phyloP scores from a whole-genome alignment of 1,140 invertebrate genomes.

The Liolophura sinensis region DNA sequence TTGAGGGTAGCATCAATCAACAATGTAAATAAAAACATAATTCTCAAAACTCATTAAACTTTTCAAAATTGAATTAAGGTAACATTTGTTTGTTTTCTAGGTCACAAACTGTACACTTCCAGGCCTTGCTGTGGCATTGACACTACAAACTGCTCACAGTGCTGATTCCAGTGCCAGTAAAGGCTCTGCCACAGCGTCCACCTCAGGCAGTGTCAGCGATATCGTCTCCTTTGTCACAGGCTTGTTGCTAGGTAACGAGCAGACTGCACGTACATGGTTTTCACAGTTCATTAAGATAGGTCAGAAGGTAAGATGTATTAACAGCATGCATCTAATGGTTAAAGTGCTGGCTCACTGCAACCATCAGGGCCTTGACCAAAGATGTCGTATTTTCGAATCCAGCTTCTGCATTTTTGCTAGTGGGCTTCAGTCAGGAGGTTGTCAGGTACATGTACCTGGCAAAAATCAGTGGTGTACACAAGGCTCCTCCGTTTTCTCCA shows the following conservation, averaged over 20 bases:
- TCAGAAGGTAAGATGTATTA: slow-evolving; percentile 70
- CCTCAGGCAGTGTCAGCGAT: slow-evolving; percentile 57
- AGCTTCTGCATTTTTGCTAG: no score
- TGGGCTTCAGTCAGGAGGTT: no score
- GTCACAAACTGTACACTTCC: slow-evolving; percentile 88
- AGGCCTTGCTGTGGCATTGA: slow-evolving; percentile 79
- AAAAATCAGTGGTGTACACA: no score
- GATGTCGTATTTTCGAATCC: no score
- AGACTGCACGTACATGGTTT: slow-evolving; percentile 88
- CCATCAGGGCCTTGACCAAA: no score
- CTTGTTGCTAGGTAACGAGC: slow-evolving; percentile 86
- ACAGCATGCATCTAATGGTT: not conserved
- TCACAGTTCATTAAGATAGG: slow-evolving; percentile 86
- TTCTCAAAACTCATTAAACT: no score
- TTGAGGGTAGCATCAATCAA: no score
- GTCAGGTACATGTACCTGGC: no score
- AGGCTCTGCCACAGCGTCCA: slow-evolving; percentile 16
- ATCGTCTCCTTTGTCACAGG: slow-evolving; percentile 87
- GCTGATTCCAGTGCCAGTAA: slow-evolving; percentile 10
- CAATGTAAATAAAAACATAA: no score
- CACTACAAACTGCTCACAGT: slow-evolving; percentile 61
- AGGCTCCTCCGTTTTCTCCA: no score
- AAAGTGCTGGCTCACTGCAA: no score
- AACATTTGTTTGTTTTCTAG: slow-evolving; percentile 40
- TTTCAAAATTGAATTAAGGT: no score